Evolutionary conservation across 2,113 vertebrate species (phyloP), one percentile per base, ranked within the genome.

Genomic region (Pelobates fuscus): DNA sequence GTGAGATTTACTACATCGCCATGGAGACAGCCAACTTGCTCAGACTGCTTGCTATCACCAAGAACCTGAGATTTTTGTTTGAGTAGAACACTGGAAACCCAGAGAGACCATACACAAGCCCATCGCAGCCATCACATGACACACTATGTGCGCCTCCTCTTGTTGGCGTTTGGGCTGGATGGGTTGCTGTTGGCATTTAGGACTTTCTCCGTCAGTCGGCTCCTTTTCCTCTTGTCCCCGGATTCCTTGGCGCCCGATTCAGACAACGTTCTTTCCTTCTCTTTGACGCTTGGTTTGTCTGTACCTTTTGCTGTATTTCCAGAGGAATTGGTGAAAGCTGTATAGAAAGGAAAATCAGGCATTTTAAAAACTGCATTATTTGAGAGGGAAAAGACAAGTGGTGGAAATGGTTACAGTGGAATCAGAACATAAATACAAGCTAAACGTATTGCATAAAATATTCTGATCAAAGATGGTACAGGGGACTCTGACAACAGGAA

Each of bases 141-240:
- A 41, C 37, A 49, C 79, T 88, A 91, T 0, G 91, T 91, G 2
- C 91, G 82, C 65, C 90, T 87, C 8, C 91, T 84, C 67, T 93
- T 93, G 55, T 86, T 90, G 11, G 96, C 95, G 0, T 96, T 96
- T 0, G 96, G 96, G 64, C 97, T 98, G 60, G 96, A 95, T 0
- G 96, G 97, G 77, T 97, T 97, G 81, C 94, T 94, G 84, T 91
- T 94, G 15, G 95, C 92, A 0, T 88, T 94, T 55, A 95, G 83
- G 41, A 95, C 93, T 77, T 97, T 98, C 79, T 98, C 97, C 0
- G 94, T 91, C 8, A 90, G 92, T 66, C 97, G 89, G 82, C 92
- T 97, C 84, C 96, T 93, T 78, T 98, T 99, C 84, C 94, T 93
- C 86, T 97, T 99, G 84, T 97, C 97, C 1, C 87, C 88, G 0